Evolutionary conservation across 2,113 vertebrate species (phyloP).

Genomic region (Penelope pileata): DNA sequence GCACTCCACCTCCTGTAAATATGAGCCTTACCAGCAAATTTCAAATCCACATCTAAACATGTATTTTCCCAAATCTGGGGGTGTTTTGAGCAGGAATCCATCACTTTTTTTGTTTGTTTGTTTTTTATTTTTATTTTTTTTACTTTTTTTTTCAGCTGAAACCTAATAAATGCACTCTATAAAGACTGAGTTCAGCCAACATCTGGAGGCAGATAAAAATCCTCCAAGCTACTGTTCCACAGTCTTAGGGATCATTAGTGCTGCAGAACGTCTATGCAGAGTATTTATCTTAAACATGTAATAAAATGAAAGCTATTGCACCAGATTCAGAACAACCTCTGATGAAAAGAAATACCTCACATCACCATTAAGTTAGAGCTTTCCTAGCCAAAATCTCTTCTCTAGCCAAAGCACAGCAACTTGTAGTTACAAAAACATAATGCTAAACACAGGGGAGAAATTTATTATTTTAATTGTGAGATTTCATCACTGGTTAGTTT

Average conservation of each 20-base stretch:
- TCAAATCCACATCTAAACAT: not conserved
- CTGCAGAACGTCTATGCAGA: constrained; percentile 12
- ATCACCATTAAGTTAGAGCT: not conserved
- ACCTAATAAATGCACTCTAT: constrained; percentile 33
- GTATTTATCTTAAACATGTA: constrained; percentile 45
- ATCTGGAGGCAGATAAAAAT: constrained; percentile 68
- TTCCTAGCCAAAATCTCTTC: not conserved
- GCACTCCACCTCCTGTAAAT: not conserved
- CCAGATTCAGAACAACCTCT: constrained; percentile 38
- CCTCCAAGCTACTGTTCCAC: constrained; percentile 45
- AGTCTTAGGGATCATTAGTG: constrained; percentile 32
- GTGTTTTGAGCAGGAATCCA: not conserved
- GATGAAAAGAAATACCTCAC: constrained; percentile 38
- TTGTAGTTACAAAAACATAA: constrained; percentile 55
- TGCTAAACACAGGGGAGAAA: constrained; percentile 44
- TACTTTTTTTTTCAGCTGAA: not conserved
- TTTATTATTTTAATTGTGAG: constrained; percentile 77
- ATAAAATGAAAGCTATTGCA: constrained; percentile 23
- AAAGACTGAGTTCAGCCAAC: constrained; percentile 54
- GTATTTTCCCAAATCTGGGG: not conserved
- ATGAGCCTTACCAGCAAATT: not conserved
- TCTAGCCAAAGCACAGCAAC: not conserved
- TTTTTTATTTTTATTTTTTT: not conserved
- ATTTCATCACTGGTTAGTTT: constrained; percentile 76
- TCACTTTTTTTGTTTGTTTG: not conserved